phyloP scores from a whole-genome alignment of 2,797 vertebrate species.

The Morus bassanus region DNA sequence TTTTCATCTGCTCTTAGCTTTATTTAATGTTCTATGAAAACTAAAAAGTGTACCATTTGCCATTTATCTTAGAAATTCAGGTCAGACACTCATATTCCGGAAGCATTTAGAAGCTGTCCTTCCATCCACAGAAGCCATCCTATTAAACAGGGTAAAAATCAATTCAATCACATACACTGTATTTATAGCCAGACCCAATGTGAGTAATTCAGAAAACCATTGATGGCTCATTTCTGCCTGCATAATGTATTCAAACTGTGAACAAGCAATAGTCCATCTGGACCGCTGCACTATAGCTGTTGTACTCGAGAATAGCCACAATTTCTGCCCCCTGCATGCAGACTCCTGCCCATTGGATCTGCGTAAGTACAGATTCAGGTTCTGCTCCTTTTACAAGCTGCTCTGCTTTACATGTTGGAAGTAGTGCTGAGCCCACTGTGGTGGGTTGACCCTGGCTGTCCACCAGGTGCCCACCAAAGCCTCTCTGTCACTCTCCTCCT shows the following conservation, averaged over 20 bases:
- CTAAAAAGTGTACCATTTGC: neutral
- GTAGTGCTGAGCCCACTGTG: neutral
- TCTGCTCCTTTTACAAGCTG: neutral
- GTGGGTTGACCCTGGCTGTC: neutral
- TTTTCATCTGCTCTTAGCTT: neutral
- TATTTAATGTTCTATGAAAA: neutral
- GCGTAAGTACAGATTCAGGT: accelerated
- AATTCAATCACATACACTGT: neutral
- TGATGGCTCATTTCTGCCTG: neutral
- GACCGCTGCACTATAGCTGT: neutral
- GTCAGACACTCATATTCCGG: neutral
- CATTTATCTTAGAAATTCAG: neutral
- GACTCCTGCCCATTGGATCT: neutral
- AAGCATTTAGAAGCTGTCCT: neutral
- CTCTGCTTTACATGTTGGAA: neutral
- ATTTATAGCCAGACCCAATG: neutral
- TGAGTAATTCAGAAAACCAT: neutral
- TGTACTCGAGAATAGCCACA: neutral
- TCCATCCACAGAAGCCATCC: neutral
- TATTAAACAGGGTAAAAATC: neutral
- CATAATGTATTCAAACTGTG: accelerated
- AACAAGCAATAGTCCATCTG: neutral
- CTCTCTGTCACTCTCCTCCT: neutral
- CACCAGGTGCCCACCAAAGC: neutral
- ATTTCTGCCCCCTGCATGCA: neutral